phyloP scores from a whole-genome alignment of 2,797 vertebrate genomes.

The Pseudomugil gertrudae region DNA sequence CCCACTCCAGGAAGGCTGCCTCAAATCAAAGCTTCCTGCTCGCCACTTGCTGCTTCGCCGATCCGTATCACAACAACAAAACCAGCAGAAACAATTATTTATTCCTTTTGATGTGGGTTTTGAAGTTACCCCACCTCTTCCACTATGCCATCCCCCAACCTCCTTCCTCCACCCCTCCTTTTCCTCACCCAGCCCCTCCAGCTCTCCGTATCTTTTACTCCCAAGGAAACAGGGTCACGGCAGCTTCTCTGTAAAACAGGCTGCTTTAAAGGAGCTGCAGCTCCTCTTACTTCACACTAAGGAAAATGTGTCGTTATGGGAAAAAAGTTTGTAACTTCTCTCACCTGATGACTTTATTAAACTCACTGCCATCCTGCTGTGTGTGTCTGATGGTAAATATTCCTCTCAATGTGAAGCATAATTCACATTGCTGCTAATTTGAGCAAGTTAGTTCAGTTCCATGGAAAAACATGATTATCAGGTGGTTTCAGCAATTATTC shows the following conservation, averaged over 20 bases:
- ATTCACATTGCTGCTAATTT: conserved; percentile 9
- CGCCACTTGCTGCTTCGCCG: conserved; percentile 94
- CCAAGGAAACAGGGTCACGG: conserved; percentile 91
- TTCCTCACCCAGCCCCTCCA: conserved; percentile 68
- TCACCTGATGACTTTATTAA: conserved; percentile 29
- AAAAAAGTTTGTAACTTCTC: conserved; percentile 30
- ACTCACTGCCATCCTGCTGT: conserved; percentile 16
- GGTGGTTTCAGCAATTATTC: conserved; percentile 8
- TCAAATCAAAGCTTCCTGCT: conserved; percentile 97
- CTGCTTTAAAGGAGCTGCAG: conserved; percentile 72
- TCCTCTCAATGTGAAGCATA: conserved; percentile 39
- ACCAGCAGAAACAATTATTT: conserved; percentile 99
- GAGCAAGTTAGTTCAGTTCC: conserved; percentile 17
- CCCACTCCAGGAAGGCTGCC: conserved; percentile 92
- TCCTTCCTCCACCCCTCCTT: conserved; percentile 64
- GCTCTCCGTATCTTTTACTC: conserved; percentile 84
- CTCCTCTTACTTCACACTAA: conserved; percentile 50
- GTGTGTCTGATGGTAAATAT: conserved; percentile 38
- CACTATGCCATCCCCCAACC: conserved; percentile 52
- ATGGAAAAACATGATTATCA: conserved; percentile 29
- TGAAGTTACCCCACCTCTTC: conserved; percentile 85
- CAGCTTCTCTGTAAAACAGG: conserved; percentile 65
- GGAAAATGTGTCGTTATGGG: conserved; percentile 35
- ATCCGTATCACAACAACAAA: conserved; percentile 98
- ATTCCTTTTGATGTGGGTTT: conserved; percentile 99